These are phyloP conservation scores for Cantharis flavilabris DNA, from an alignment of 2,888 invertebrate genomes.

Conservation along the genomic window DNA sequence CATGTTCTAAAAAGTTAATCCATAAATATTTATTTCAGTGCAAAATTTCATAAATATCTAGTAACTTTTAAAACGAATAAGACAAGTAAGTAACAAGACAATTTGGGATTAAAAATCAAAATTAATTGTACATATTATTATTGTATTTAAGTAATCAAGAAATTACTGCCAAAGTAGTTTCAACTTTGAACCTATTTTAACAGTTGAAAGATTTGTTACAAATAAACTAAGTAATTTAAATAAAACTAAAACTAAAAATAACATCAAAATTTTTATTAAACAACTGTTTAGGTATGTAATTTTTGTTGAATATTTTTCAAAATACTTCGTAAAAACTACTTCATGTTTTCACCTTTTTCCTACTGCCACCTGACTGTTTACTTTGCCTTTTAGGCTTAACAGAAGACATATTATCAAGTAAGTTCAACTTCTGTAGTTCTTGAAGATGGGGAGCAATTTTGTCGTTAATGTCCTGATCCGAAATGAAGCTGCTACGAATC, in stretches of 20 bases:
- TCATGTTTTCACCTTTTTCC: neutral
- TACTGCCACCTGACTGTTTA: neutral
- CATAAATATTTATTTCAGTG: too few relatives aligned
- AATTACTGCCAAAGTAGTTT: too few relatives aligned
- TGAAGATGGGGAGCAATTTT: neutral
- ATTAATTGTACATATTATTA: too few relatives aligned
- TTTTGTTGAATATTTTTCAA: neutral
- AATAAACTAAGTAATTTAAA: neutral
- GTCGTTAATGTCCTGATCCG: constrained; percentile 10
- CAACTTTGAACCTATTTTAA: too few relatives aligned
- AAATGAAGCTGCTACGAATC: neutral
- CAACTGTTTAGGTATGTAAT: neutral
- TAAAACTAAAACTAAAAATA: too few relatives aligned
- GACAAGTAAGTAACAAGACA: too few relatives aligned
- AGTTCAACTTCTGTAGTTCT: neutral
- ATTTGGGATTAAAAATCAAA: too few relatives aligned
- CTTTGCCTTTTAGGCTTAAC: neutral
- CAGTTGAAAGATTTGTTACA: too few relatives aligned
- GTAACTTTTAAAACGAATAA: too few relatives aligned
- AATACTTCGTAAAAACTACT: neutral
- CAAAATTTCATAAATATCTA: too few relatives aligned
- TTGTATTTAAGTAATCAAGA: too few relatives aligned
- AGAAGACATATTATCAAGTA: neutral
- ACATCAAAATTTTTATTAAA: neutral
- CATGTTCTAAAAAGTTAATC: too few relatives aligned